These are phyloP conservation scores for Lordiphosa andalusiaca DNA, from an alignment of 2,888 invertebrate genomes.

Conservation along the genomic window DNA sequence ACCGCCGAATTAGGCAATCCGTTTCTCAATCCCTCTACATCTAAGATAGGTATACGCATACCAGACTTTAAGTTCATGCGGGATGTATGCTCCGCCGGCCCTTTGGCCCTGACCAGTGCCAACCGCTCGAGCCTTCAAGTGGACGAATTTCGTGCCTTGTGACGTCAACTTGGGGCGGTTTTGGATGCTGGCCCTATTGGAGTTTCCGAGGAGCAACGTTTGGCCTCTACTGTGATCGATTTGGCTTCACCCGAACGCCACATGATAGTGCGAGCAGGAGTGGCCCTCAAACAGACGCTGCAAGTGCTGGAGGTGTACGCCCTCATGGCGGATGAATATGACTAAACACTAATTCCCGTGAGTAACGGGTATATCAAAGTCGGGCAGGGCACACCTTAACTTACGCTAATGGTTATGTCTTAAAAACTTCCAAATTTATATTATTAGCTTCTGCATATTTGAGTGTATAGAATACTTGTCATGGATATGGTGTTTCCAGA, in stretches of 20 bases:
- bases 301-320: conserved; percentile 82
- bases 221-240: conserved; percentile 96
- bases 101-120: conserved; percentile 97
- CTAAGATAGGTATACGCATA: conserved; percentile 94
- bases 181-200: conserved; percentile 90
- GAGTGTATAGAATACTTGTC: too few species aligned
- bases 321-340: conserved; percentile 34
- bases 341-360: too few species aligned
- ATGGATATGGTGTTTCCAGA: too few species aligned
- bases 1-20: conserved; percentile 87
- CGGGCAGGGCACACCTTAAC: too few species aligned
- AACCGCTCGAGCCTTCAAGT: conserved; percentile 91
- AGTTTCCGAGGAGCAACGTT: conserved; percentile 83
- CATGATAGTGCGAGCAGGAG: conserved; percentile 89
- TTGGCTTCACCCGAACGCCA: conserved; percentile 87
- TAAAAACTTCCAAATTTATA: too few species aligned
- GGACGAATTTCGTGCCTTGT: conserved; percentile 90
- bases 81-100: conserved; percentile 85
- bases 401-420: too few species aligned
- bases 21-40: conserved; percentile 88
- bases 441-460: too few species aligned
- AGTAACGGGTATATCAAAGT: too few species aligned
- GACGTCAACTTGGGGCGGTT: conserved; percentile 89
- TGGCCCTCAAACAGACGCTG: conserved; percentile 83
- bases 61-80: conserved; percentile 91